Base-by-base conservation (phyloP, 2,888 invertebrate genomes). In the Sphecodes monilicornis region DNA sequence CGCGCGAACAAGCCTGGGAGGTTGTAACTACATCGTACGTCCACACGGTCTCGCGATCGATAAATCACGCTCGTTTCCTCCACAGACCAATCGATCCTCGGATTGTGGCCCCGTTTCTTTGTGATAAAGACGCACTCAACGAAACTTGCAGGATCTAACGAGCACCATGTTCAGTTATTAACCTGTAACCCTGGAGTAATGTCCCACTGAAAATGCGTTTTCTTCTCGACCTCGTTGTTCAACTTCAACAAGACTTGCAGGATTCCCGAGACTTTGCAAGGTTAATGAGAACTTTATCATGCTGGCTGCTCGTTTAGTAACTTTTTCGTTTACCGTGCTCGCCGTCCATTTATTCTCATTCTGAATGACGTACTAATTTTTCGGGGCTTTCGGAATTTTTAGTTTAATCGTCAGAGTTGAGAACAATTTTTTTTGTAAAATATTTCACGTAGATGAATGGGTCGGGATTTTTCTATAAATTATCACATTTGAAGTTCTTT, bases 1-100 rank as follows among this genome's bases (percentile, higher is more conserved):
- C 64, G 64, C 43, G 22, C 1, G 75, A 32, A 41, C 41, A 18
- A 43, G 8, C 22, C 22, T 43, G 22, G 29, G n/a, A 66, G 64
- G 75, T 64, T 75, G 75, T 3, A n/a, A n/a, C n/a, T n/a, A 43
- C 43, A 43, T 41, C 26, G 74, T 22, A 32, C 74, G 64, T 74
- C 29, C 43, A 29, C 43, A 29, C 22, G 41, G 3, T 60, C 41
- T 60, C 18, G 41, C 64, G 64, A 75, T 75, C 75, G 66, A 75
- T 75, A 75, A 46, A 75, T 75, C 64, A 29, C 16, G 13, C 66
- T 66, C 66, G 36, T 36, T 32, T 39, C 22, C 66, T n/a, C 10
- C 0, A 3, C 66, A 22, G 3, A 22, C 18, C 22, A 4, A 36
- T n/a, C 36, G 36, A 36, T 66, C 22, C 36, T 3, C 22, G 22